A percentile compares a stretch with the other conserved stretches of the same genome.
Conservation (phyloP, 2,113 vertebrate species). For the Erinaceus europaeus region DNA sequence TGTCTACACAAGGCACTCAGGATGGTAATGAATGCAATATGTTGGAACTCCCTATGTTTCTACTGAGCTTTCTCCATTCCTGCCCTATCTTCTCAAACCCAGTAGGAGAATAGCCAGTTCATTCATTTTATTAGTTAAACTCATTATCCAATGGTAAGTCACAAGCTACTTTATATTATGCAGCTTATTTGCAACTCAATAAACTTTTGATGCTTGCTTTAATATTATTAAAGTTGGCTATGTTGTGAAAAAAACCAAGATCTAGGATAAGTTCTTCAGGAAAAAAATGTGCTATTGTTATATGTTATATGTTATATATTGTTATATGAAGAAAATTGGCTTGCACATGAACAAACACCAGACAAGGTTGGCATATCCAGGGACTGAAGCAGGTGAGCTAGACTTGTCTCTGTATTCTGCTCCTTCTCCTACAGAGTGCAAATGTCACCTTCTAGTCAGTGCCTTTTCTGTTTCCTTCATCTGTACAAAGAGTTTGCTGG, state of each 20-base stretch:
- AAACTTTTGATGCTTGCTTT: not conserved
- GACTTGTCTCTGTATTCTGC: not conserved
- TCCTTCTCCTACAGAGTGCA: not conserved
- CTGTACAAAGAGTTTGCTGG: not conserved
- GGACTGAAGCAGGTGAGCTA: rapidly evolving
- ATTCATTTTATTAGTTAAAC: not conserved
- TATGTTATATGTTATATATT: too few species aligned
- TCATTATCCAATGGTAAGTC: not conserved
- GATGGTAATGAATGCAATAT: not conserved
- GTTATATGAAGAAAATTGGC: not conserved
- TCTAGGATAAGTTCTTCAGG: not conserved
- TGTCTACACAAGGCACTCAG: not conserved
- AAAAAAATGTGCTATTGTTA: too few species aligned
- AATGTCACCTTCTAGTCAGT: not conserved
- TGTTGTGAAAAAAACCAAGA: not conserved
- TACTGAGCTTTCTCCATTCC: not conserved
- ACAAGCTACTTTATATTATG: not conserved
- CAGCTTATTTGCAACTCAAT: not conserved
- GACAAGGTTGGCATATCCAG: rapidly evolving
- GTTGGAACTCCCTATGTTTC: not conserved
- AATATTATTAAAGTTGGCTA: not conserved
- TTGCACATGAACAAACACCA: not conserved
- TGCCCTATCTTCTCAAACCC: not conserved
- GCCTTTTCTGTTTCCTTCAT: not conserved
- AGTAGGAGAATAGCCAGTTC: not conserved